Percentiles rank a stretch among this genome's conserved stretches.
Conservation (phyloP, 35 echinoderm and acorn worm species). For the Nesometra sesokonis region DNA sequence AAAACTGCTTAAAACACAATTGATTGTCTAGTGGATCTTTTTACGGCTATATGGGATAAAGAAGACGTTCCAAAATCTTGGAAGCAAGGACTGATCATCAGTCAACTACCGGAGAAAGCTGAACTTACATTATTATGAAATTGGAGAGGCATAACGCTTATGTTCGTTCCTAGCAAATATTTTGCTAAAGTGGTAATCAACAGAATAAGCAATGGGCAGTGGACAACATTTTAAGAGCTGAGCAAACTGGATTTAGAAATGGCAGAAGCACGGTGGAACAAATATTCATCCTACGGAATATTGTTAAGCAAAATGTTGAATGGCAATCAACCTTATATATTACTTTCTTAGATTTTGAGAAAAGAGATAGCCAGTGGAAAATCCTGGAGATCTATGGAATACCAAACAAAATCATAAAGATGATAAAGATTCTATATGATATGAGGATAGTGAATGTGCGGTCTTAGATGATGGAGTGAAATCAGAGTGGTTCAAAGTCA, state of each 20-base stretch:
- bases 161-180: slow-evolving; percentile 15
- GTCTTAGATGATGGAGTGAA: not conserved
- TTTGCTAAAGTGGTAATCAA: not conserved
- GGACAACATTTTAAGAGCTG: not conserved
- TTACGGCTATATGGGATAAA: not conserved
- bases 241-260: too few species aligned
- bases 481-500: not conserved
- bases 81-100: slow-evolving; percentile 6
- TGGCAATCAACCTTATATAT: not conserved
- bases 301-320: too few species aligned
- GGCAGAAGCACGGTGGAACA: too few species aligned
- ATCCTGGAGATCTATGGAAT: not conserved
- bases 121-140: not conserved
- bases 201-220: not conserved
- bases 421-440: not conserved
- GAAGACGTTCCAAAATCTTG: not conserved
- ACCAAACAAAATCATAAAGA: not conserved
- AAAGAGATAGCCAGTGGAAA: not conserved
- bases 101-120: slow-evolving; percentile 28
- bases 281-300: too few species aligned
- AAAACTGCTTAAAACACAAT: too few species aligned
- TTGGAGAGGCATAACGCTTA: slow-evolving; percentile 8
- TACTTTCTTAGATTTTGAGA: not conserved
- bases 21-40: too few species aligned
- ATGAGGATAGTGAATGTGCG: not conserved